Conservation (phyloP, 1,140 invertebrate genomes). For the Leptopilina boulardi region DNA sequence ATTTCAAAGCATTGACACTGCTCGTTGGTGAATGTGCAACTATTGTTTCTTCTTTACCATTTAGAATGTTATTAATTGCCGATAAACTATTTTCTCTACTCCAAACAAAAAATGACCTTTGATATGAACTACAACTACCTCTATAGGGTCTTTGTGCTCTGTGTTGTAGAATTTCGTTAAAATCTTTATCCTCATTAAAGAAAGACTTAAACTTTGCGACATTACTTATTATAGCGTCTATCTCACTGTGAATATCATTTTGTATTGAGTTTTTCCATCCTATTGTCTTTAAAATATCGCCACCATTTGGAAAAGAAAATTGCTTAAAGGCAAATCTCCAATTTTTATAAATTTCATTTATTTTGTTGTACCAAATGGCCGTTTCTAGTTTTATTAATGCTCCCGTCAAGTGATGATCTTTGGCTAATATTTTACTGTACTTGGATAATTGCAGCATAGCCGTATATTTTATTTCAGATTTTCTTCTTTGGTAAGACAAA, state of each 20-base stretch:
- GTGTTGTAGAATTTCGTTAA: not conserved
- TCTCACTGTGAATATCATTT: not conserved
- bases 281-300: not conserved
- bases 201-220: not conserved
- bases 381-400: not conserved
- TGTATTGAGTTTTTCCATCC: not conserved
- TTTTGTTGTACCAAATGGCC: not conserved
- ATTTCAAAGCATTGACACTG: not conserved
- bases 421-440: not conserved
- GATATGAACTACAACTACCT: not conserved
- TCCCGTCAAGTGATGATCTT: not conserved
- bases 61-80: not conserved
- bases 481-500: not conserved
- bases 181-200: not conserved
- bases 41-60: not conserved
- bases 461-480: not conserved
- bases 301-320: not conserved
- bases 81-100: not conserved
- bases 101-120: not conserved
- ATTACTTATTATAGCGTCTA: not conserved
- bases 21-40: not conserved
- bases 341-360: not conserved
- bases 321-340: not conserved
- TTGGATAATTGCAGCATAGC: not conserved
- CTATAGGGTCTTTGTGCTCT: not conserved